Base-by-base conservation (phyloP, 2,113 vertebrate genomes). In the Pteropus alecto region DNA sequence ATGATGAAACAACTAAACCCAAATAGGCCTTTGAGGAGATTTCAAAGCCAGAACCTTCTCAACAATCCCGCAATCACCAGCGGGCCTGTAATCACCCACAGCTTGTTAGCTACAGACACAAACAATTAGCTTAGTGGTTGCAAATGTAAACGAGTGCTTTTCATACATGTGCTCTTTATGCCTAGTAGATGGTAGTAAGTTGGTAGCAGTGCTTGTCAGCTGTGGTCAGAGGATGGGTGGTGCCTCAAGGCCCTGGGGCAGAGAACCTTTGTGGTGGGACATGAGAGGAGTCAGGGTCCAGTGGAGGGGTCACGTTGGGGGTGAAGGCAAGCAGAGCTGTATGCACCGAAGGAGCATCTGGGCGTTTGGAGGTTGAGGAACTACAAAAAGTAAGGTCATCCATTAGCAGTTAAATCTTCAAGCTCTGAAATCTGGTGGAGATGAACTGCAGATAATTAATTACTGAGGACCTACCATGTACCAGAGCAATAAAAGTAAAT, bases 41-140 rank as follows among this genome's bases (percentile, higher is more conserved):
- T 8, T 86, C 79, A 33, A 90, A 73, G 94, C 84, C 70, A 87
- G 70, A 84, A 26, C 2, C 19, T 81, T 91, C 71, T 21, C 46
- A 68, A 74, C 86, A 78, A 67, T 35, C 18, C 78, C 28, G 41
- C 46, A 77, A 58, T 60, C 71, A 82, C 58, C 71, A 84, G 30
- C 65, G 70, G 81, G 87, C 73, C 78, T 30, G 26, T 83, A 33
- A 60, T 67, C 54, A 33, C 76, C 85, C 96, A 94, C 38, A 65
- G 74, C 71, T 96, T 85, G 85, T 95, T 71, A 85, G 81, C 81
- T 93, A 79, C 90, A 70, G 76, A 94, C 46, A 87, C 85, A 74
- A 74, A 81, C 78, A 43, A 73, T 91, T 94, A 63, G 92, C 67
- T 33, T 43, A 24, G 71, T 68, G 82, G 89, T 73, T 95, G 54